A percentile compares a stretch with the other conserved stretches of the same genome.
Evolutionary conservation across 2,888 invertebrate species (phyloP).

Genomic region (Pyrocoelia pectoralis): DNA sequence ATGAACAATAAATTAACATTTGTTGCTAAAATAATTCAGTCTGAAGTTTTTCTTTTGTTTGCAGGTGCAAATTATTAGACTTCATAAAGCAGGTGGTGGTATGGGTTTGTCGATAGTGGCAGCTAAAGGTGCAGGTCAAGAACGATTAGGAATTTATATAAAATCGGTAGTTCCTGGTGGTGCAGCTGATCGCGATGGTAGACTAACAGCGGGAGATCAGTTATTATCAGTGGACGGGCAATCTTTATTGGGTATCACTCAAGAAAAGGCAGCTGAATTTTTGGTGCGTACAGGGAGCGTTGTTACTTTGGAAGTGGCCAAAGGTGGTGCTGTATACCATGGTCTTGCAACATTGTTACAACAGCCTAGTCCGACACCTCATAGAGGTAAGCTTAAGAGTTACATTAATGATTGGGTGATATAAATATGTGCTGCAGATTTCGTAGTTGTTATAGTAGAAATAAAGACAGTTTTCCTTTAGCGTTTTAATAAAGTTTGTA

Average conservation of each 20-base stretch:
- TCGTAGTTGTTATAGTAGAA: background rate
- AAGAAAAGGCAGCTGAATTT: slow-evolving; percentile 93
- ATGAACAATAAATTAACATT: no score
- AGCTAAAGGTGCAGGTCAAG: slow-evolving; percentile 73
- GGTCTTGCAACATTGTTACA: slow-evolving; percentile 92
- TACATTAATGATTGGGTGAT: background rate
- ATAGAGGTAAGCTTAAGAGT: slow-evolving; percentile 67
- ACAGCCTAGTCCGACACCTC: slow-evolving; percentile 86
- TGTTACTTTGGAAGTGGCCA: slow-evolving; percentile 95
- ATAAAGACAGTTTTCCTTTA: no score
- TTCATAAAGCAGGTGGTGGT: slow-evolving; percentile 94
- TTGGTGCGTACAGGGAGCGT: slow-evolving; percentile 93
- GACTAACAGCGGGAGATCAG: slow-evolving; percentile 97
- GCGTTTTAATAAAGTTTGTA: background rate
- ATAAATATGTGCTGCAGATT: background rate
- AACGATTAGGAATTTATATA: slow-evolving; percentile 93
- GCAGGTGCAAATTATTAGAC: slow-evolving; percentile 79
- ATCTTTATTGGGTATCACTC: slow-evolving; percentile 75
- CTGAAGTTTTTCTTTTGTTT: slow-evolving; percentile 8
- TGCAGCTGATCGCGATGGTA: slow-evolving; percentile 91
- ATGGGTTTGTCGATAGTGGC: slow-evolving; percentile 99
- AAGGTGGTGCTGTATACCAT: slow-evolving; percentile 97
- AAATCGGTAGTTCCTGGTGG: slow-evolving; percentile 97
- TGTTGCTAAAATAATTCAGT: no score
- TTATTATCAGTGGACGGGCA: slow-evolving; percentile 96